Evolutionary conservation across 1,140 invertebrate genomes (phyloP), one percentile per base, ranked within the genome.

Genomic region (Drosophila watanabei): DNA sequence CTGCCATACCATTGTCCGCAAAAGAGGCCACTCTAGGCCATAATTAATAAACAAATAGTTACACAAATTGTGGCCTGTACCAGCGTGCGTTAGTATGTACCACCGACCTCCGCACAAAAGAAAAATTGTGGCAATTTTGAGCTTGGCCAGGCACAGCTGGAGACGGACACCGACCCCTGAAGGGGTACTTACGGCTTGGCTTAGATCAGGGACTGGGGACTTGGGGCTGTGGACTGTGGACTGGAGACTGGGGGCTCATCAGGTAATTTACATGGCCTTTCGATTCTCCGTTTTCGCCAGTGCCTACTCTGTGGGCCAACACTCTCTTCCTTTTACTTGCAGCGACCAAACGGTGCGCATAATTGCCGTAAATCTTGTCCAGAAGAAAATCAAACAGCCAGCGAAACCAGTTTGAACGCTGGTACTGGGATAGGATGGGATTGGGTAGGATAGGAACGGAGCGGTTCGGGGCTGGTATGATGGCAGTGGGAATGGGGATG

Each of bases 1-100:
- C 68, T 49, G 51, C 46, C 56, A 56, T 54, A 69, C 35, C 45
- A 79, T 70, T 62, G 75, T 79, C 57, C 71, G 46, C 13, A 49
- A 41, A 79, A 70, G 68, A 73, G 54, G 39, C 16, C n/a, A 45
- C 24, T 33, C 35, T 16, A 51, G 85, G 48, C 73, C 73, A 89
- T 88, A 89, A 89, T 89, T 89, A 88, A 89, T 89, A 88, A 88
- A 81, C 84, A 85, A 79, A 89, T 85, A 82, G 82, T 78, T 65
- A 60, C 61, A 61, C 64, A 81, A 82, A 72, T 48, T 60, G 75
- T 46, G 52, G 69, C 45, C 66, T 30, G 24, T 24, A 30, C 16
- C 18, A 60, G 56, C 43, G 63, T 66, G 57, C 43, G 64, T 28
- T 28, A 33, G 32, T 56, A n/a, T 58, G 24, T 39, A 28, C 32